Base-by-base conservation (phyloP, 2,888 invertebrate genomes). In the Mythimna impura region DNA sequence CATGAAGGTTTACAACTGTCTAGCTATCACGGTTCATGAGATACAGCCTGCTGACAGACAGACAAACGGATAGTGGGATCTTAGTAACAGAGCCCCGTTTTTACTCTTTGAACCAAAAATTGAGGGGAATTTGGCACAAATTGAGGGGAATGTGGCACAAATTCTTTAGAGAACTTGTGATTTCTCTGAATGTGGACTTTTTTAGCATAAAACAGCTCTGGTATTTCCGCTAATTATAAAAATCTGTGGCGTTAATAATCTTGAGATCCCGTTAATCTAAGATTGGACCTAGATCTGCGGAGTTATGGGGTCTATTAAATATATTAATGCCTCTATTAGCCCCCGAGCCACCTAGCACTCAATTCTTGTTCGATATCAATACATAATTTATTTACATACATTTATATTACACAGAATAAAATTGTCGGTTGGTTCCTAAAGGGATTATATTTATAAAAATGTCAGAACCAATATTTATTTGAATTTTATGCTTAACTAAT, bases 271-370 rank as follows among this genome's bases (percentile, higher is more conserved):
- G 84, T 81, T 81, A 83, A 25, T 30, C 55, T 34, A 52, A 55
- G 43, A 55, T 64, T 40, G 47, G 62, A 60, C 61, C 68, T 73
- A 77, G 76, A 84, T 81, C 66, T 58, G 43, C 58, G 52, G 60
- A 79, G 70, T 71, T 65, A 81, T 81, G 54, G 64, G 40, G 30
- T 83, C 71, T 60, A 74, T 75, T 82, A 75, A 58, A 57, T 71
- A 75, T 76, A 86, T 86, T 63, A 72, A 86, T 83, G 57, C 34
- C n/a, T n/a, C 47, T 50, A 80, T 80, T 86, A 73, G 77, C 73
- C 81, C 70, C 65, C 1, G 20, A 63, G 60, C 75, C 71, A 70
- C 34, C 57, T 65, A 25, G 57, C 62, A 61, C 54, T 71, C 74
- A 78, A 70, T 67, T 71, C 47, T 22, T 62, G 52, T 74, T 71